phyloP scores from a whole-genome alignment of 2,797 vertebrate species.

The Dipus sagitta region DNA sequence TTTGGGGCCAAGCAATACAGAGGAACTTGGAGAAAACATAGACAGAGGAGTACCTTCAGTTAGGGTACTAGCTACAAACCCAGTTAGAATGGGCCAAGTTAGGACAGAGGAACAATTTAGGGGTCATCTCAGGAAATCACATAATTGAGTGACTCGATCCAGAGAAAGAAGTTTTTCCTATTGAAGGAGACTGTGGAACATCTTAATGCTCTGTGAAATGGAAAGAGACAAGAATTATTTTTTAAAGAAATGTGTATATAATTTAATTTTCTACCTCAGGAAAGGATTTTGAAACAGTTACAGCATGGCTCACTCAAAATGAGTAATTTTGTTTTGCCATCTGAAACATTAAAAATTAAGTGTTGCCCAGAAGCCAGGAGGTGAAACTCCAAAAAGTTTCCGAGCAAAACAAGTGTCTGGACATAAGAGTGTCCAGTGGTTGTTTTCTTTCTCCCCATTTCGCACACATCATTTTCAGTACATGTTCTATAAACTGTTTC shows the following conservation, averaged over 20 bases:
- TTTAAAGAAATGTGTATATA: constrained; percentile 35
- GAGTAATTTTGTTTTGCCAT: constrained; percentile 25
- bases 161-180: not conserved
- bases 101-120: not conserved
- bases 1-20: not conserved
- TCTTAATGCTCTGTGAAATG: not conserved
- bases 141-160: not conserved
- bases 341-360: constrained; percentile 27
- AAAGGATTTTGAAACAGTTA: constrained; percentile 25
- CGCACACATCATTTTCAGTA: not conserved
- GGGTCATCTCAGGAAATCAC: not conserved
- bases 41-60: not conserved
- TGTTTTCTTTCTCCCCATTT: not conserved
- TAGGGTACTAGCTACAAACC: not conserved
- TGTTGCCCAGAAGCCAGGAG: not conserved
- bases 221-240: not conserved
- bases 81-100: not conserved
- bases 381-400: constrained; percentile 41
- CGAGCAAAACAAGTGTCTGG: not conserved
- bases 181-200: not conserved
- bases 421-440: not conserved
- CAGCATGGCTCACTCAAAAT: not conserved
- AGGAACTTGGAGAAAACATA: constrained; percentile 32
- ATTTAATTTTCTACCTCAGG: constrained; percentile 14
- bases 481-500: not conserved